phyloP scores from a whole-genome alignment of 2,113 vertebrate genomes.

The Colistium nudipinnis region DNA sequence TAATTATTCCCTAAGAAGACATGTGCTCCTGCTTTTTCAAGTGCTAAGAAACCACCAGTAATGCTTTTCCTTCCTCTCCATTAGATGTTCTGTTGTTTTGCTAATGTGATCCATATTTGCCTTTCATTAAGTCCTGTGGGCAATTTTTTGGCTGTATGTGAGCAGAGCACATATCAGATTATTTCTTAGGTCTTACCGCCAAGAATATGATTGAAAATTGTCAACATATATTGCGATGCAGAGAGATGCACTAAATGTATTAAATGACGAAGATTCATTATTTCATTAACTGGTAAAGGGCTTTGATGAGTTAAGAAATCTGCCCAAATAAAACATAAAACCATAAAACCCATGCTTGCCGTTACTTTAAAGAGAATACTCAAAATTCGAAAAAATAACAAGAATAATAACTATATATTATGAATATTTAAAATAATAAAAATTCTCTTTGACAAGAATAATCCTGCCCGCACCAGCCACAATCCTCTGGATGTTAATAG shows the following conservation, averaged over 20 bases:
- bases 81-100: slow-evolving; percentile 28
- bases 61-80: slow-evolving; percentile 16
- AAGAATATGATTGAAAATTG: neutral
- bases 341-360: too few species aligned
- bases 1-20: neutral
- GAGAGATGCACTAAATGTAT: neutral
- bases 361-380: neutral
- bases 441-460: neutral
- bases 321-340: too few species aligned
- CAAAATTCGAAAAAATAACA: neutral
- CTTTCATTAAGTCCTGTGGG: slow-evolving; percentile 22
- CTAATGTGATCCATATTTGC: slow-evolving; percentile 6
- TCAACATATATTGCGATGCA: neutral
- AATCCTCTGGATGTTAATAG: neutral
- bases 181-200: neutral
- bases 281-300: too few species aligned
- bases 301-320: too few species aligned
- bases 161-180: slow-evolving; percentile 12
- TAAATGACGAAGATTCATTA: neutral
- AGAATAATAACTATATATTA: neutral
- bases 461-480: neutral
- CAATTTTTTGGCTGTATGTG: slow-evolving; percentile 3
- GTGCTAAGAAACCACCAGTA: slow-evolving; percentile 9
- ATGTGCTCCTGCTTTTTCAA: neutral
- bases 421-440: neutral